Base-by-base conservation (phyloP, 2,797 vertebrate genomes). In the Epinephelus malabaricus region DNA sequence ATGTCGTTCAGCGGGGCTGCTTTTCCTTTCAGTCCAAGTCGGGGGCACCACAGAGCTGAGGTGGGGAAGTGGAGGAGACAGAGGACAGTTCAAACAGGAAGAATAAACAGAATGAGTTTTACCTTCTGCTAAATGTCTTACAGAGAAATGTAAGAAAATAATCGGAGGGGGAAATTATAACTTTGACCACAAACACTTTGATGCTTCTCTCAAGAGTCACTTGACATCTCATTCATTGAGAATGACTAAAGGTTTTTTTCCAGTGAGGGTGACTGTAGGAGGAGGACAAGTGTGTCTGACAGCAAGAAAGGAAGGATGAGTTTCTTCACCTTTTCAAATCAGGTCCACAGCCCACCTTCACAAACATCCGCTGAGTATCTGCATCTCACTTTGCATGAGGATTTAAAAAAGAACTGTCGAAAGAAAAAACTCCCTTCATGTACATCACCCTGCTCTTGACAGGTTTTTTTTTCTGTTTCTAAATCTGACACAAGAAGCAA, bases 231-330 rank as follows among this genome's bases (percentile, higher is more conserved):
- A 79, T 74, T 56, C 14, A 49, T 66, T 61, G 43, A 86, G 17
- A 62, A 77, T 75, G 61, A 87, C 69, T 68, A 73, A 80, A 60
- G 45, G 14, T 3, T 2, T 19, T 51, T 61, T 87, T 86, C 66
- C 82, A 73, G 3, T 27, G 58, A 78, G 2, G 51, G 50, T 23
- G 23, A 43, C 23, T 23, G 61, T 10, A 66, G 76, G 82, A 63
- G 75, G 63, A 71, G 78, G 69, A 34, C 34, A 0, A 34, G 34
- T 34, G 82, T 47, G 79, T 66, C 50, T 60, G 19, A 54, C 10
- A 47, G 12, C n/a, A 56, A 25, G 13, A 69, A 34, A 75, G 21
- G n/a, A 68, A 84, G 59, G 23, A 74, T 65, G 30, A 6, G 2
- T 38, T 21, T 19, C 27, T 21, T 34, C 53, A 21, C 18, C 47